Evolutionary conservation across 2,113 vertebrate genomes (phyloP), one percentile per base, ranked within the genome.

Genomic region (Sceloporus tristichus): DNA sequence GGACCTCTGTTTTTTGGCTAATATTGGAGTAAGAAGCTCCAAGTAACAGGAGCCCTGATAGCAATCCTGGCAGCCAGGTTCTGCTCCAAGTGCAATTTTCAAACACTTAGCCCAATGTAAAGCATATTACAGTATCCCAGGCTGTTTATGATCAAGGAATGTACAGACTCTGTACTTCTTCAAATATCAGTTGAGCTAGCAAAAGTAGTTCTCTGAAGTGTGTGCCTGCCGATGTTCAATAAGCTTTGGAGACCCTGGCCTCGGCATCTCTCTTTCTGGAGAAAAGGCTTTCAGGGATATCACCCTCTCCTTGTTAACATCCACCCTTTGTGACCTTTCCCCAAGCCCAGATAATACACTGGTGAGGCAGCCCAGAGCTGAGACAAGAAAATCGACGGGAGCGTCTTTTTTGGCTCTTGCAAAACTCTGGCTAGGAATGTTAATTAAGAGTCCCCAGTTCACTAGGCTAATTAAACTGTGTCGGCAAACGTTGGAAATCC

Each of bases 401-500:
- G n/a, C 21, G 56, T 79, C 86, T 88, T 21, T 34, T 86, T 23
- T 68, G 75, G 0, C 84, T 0, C 74, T 79, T 1, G 10, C 16
- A 70, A 14, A 75, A 34, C 62, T 90, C 65, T 0, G 87, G 65
- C 68, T 89, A 83, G 68, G 6, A 2, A 54, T 53, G 5, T 29
- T 89, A 91, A 89, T 92, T 93, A 93, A 91, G 82, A 71, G 65
- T 18, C 40, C 70, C 82, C 38, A 13, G 82, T 23, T 88, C 89
- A 81, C 85, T 79, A 42, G 70, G 76, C 86, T 92, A 88, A 94
- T 94, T 92, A 85, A 83, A 89, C 70, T 82, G 38, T 86, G 14
- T 11, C 40, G 29, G 74, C 42, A 62, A 25, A 75, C 90, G 54
- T 0, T 91, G 94, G 79, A 75, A 8, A 76, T 86, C 82, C 40